A percentile compares a stretch with the other conserved stretches of the same genome.
Evolutionary conservation across 53 echinoderm and acorn worm genomes (phyloP).

Genomic region (Temnopleurus reevesii): DNA sequence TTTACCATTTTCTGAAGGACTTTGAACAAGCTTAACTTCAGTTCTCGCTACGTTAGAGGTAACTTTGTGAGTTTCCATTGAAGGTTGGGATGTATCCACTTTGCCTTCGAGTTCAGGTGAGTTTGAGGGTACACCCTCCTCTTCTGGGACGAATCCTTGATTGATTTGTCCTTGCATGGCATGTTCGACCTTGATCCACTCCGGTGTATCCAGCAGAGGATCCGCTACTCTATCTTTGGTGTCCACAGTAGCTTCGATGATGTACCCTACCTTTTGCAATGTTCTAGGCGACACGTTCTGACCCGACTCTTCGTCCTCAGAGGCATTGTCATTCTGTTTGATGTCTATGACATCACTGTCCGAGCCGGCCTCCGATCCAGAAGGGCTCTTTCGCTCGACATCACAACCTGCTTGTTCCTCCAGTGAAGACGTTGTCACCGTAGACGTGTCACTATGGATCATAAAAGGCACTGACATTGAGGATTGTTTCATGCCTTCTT

Average conservation of each 20-base stretch:
- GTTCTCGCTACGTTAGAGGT: background rate
- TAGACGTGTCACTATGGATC: background rate
- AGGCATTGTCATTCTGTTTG: background rate
- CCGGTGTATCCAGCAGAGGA: constrained; percentile 21
- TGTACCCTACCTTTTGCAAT: constrained; percentile 13
- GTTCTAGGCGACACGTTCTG: background rate
- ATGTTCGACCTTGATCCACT: constrained; percentile 29
- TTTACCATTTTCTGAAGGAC: background rate
- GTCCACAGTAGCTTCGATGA: background rate
- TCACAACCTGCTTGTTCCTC: background rate
- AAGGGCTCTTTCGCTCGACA: background rate
- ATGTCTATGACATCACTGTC: background rate
- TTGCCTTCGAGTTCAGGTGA: background rate
- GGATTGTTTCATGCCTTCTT: background rate
- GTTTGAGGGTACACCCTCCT: background rate
- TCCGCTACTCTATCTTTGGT: background rate
- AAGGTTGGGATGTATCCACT: background rate
- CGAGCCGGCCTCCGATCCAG: background rate
- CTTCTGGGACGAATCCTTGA: constrained; percentile 16
- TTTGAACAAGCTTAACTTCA: background rate
- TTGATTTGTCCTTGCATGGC: constrained; percentile 47
- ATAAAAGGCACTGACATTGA: background rate
- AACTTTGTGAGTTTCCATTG: background rate
- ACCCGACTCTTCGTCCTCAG: background rate
- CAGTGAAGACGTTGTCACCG: background rate